Base-by-base conservation (phyloP, 1,140 invertebrate species). In the Trachelipus rathkii region DNA sequence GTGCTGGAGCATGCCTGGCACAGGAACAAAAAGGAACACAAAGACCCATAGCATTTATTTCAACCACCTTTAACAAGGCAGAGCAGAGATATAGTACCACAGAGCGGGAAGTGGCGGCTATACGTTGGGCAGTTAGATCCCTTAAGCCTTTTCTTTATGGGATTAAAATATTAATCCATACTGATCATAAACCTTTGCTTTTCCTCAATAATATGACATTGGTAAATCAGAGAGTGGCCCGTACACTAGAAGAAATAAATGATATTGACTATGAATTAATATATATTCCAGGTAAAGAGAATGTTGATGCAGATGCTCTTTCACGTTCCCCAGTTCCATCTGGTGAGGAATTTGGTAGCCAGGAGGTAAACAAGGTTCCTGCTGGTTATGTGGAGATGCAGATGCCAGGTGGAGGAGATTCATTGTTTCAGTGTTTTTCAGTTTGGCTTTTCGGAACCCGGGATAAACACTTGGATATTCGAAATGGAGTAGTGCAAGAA, bases 101-200 rank as follows among this genome's bases (percentile, higher is more conserved):
- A 13, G 72, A 73, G 8, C 7, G 72, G 8, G 72, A 73, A 23
- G 13, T 73, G 24, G 44, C 46, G 3, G n/a, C 72, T 4, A 50
- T 73, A 21, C 72, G n/a, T 5, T 73, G 72, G 72, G 72, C 43
- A 23, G 23, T 73, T 5, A 73, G 53, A n/a, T 23, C 60, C 6
- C 50, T 73, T 7, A 50, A 45, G 44, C 44, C 72, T 53, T 73
- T 53, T 24, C 19, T 73, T 19, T 73, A 53, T 73, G 44, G n/a
- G 9, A n/a, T 60, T 21, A 46, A 73, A 60, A 15, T 60, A 1
- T n/a, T 53, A 19, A 24, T 73, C 7, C 53, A 10, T 53, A 19
- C 72, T 21, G 72, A 73, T 73, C 72, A 73, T 53, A 10, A 19
- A 50, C 72, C 72, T 2, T 60, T 73, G 44, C 24, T 53, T 2